Evolutionary conservation across 1,140 invertebrate species (phyloP), one percentile per base, ranked within the genome.

Genomic region (Bilobella aurantiaca): DNA sequence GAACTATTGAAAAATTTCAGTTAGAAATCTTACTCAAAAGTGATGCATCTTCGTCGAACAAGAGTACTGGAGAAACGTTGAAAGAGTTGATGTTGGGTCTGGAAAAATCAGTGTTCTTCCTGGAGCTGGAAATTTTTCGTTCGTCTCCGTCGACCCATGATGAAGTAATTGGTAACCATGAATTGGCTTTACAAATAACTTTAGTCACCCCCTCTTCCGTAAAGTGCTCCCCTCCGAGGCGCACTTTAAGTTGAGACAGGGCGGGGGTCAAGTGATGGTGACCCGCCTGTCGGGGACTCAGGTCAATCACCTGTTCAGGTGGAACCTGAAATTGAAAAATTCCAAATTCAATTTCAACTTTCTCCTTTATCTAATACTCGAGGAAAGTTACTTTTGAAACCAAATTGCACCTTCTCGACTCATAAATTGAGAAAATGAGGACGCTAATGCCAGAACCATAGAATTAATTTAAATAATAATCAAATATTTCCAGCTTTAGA

Each of bases 81-180:
- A 59, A 59, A 23, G 49, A 23, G 58, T 59, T 59, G 8, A 34
- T 59, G 58, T 29, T 59, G 8, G 58, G 31, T 29, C 58, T 8
- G 28, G n/a, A n/a, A n/a, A 27, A 12, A 30, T 59, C 30, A 30
- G 49, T 46, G 27, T 63, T 69, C 28, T 66, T 58, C 56, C 64
- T 30, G 2, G 63, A 58, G 27, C 42, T 66, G 1, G 65, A 63
- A 23, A 72, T 63, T 46, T 62, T 67, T 28, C 58, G 64, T 47
- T 72, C 70, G 62, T 69, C 66, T 25, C 68, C 65, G 42, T 69
- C 70, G 29, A 69, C 67, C 67, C 68, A 69, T 62, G n/a, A n/a
- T n/a, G 69, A 66, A 18, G 64, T 49, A 37, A 65, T 67, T 12
- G 66, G 61, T 8, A 29, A 62, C 31, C n/a, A n/a, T n/a, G 69